phyloP scores from a whole-genome alignment of 1,140 invertebrate genomes.

The Cephus cinctus region DNA sequence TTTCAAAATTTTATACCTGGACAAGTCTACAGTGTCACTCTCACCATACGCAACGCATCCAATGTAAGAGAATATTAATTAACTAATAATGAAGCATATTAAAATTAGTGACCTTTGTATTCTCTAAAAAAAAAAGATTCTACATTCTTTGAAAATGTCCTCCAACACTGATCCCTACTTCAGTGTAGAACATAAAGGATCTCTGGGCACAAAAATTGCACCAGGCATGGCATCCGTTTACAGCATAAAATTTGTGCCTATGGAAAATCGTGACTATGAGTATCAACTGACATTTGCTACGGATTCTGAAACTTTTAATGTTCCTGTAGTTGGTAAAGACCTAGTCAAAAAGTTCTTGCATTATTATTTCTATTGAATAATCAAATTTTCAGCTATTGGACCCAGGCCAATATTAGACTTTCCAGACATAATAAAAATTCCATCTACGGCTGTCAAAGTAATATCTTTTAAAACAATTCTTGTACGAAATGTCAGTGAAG shows the following conservation, averaged over 20 bases:
- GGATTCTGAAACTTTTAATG: slow-evolving; percentile 28
- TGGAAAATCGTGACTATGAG: slow-evolving; percentile 40
- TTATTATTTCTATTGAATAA: neutral
- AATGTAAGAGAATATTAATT: slow-evolving; percentile 31
- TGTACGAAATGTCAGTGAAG: slow-evolving; percentile 48
- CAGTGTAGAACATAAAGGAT: slow-evolving; percentile 32
- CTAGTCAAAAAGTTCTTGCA: slow-evolving; percentile 1
- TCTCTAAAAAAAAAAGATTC: neutral
- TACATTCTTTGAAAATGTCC: slow-evolving; percentile 27
- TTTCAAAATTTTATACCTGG: slow-evolving; percentile 51
- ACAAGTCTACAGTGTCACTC: slow-evolving; percentile 29
- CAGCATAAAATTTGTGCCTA: slow-evolving; percentile 41
- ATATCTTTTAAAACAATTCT: slow-evolving; percentile 37
- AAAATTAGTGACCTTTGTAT: slow-evolving; percentile 6
- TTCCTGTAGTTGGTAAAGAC: slow-evolving; percentile 42
- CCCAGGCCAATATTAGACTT: slow-evolving; percentile 50
- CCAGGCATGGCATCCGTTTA: slow-evolving; percentile 46
- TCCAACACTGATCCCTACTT: slow-evolving; percentile 37
- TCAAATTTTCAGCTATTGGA: slow-evolving; percentile 43
- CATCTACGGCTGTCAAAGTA: slow-evolving; percentile 47
- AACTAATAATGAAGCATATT: no score
- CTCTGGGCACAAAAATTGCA: slow-evolving; percentile 36
- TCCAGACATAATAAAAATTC: slow-evolving; percentile 52
- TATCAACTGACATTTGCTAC: slow-evolving; percentile 38
- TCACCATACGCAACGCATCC: slow-evolving; percentile 46